Conservation (phyloP, 2,888 invertebrate genomes). For the Drosophila ustulata region DNA sequence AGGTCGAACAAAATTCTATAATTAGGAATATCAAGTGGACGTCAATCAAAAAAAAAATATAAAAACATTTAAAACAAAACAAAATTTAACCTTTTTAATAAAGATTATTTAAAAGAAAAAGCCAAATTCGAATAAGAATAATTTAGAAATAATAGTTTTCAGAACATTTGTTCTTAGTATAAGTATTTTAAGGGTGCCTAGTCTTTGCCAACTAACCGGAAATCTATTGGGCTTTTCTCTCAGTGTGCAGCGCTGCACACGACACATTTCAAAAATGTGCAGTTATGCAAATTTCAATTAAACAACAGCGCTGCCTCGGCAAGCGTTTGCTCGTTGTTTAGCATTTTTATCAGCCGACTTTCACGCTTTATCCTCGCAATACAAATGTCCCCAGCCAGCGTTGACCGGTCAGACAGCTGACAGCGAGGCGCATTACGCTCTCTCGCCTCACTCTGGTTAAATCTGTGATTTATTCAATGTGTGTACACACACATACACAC, state of each 20-base stretch:
- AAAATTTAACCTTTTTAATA: too few species aligned
- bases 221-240: not conserved
- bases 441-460: conserved; percentile 4
- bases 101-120: too few species aligned
- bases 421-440: conserved; percentile 35
- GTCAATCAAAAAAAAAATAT: too few species aligned
- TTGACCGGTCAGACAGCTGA: conserved; percentile 31
- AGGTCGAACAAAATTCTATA: too few species aligned
- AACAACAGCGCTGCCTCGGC: conserved; percentile 32
- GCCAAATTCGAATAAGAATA: too few species aligned
- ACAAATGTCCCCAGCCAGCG: conserved; percentile 51
- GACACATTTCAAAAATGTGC: conserved; percentile 51
- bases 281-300: conserved; percentile 71
- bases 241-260: conserved; percentile 24
- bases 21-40: too few species aligned
- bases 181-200: too few species aligned
- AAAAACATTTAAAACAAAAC: too few species aligned
- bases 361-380: conserved; percentile 45
- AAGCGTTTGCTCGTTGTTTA: conserved; percentile 40
- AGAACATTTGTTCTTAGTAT: too few species aligned
- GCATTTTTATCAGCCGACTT: conserved; percentile 57
- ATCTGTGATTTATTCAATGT: conserved; percentile 46
- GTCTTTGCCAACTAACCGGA: not conserved
- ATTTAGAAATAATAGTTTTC: too few species aligned
- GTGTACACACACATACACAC: not conserved